phyloP scores from a whole-genome alignment of 2,113 vertebrate genomes.

The Esox niger region DNA sequence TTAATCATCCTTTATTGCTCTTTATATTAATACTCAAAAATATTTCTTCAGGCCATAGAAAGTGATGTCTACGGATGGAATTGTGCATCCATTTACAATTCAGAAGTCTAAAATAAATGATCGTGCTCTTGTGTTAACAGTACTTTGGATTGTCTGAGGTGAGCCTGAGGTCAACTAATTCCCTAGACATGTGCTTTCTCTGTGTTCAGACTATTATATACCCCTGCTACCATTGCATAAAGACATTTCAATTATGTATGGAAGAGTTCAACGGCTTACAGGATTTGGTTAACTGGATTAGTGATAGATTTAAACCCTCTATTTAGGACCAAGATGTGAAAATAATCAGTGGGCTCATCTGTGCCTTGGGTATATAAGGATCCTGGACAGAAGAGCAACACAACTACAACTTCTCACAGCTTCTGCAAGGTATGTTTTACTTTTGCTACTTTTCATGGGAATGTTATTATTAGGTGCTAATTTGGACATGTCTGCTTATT shows the following conservation, averaged over 20 bases:
- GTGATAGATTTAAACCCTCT: constrained; percentile 83
- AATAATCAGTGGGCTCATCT: constrained; percentile 82
- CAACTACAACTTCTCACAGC: constrained; percentile 7
- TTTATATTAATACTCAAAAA: background rate
- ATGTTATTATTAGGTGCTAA: no score
- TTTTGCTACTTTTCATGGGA: background rate
- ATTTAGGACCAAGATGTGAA: constrained; percentile 79
- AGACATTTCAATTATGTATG: constrained; percentile 64
- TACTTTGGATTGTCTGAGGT: constrained; percentile 9
- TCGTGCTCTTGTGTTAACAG: constrained; percentile 14
- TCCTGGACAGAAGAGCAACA: constrained; percentile 20
- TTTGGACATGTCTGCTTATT: no score
- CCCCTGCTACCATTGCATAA: constrained; percentile 65
- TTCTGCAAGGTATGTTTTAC: background rate
- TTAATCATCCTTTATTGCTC: no score
- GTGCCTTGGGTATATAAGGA: constrained; percentile 79
- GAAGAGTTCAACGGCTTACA: constrained; percentile 80
- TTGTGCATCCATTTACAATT: background rate
- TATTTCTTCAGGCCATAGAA: background rate
- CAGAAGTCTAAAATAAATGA: background rate
- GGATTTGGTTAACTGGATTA: constrained; percentile 85
- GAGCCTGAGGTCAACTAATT: constrained; percentile 14
- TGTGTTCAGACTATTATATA: constrained; percentile 10
- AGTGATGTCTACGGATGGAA: background rate
- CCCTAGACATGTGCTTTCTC: constrained; percentile 9